A percentile compares a stretch with the other conserved stretches of the same genome.
phyloP scores from a whole-genome alignment of 2,113 vertebrate species.

The Cochlearius cochlearius region DNA sequence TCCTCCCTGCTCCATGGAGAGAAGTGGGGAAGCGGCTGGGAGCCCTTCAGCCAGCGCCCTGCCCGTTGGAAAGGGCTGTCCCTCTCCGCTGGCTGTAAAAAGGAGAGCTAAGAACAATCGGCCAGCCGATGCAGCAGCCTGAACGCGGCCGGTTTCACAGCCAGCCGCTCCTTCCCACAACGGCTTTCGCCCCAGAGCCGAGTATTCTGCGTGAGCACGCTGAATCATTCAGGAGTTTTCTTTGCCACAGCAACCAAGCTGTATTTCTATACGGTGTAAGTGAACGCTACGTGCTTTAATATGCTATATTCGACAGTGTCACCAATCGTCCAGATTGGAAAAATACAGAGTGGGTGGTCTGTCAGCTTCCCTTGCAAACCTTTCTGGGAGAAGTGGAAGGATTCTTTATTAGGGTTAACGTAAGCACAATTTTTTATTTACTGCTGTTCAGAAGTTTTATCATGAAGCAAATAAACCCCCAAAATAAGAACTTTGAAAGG shows the following conservation, averaged over 20 bases:
- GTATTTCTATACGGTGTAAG: not conserved
- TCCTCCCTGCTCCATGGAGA: not conserved
- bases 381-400: not conserved
- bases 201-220: not conserved
- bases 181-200: fast-evolving
- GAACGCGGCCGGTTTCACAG: not conserved
- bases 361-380: constrained; percentile 27
- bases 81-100: not conserved
- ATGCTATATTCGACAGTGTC: not conserved
- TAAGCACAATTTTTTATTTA: not conserved
- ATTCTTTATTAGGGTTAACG: not conserved
- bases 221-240: not conserved
- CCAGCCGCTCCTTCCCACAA: not conserved
- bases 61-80: not conserved
- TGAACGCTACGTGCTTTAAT: not conserved
- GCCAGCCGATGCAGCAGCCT: not conserved
- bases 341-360: not conserved
- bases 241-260: not conserved
- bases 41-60: not conserved
- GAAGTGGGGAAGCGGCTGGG: not conserved
- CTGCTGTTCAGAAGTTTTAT: not conserved
- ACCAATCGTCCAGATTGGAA: not conserved
- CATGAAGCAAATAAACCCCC: constrained; percentile 29
- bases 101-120: not conserved
- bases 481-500: constrained; percentile 32